Percentiles rank a stretch among this genome's conserved stretches.
phyloP scores from a whole-genome alignment of 2,113 vertebrate species.

The Hippocampus abdominalis region DNA sequence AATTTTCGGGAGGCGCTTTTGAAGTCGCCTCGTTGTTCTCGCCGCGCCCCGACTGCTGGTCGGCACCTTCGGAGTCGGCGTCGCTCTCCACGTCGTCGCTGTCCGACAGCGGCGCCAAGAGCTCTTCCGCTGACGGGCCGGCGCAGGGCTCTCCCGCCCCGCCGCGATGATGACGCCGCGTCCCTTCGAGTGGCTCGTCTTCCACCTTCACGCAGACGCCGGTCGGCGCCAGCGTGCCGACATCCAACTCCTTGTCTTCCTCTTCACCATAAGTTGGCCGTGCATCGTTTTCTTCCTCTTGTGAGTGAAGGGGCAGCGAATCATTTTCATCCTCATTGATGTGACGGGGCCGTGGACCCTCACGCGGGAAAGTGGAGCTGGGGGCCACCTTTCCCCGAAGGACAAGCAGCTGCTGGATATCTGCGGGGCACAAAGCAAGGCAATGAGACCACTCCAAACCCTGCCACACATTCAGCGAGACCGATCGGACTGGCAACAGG shows the following conservation, averaged over 20 bases:
- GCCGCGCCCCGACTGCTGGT: neutral
- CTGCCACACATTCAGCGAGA: too few relatives aligned
- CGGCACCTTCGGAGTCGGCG: neutral
- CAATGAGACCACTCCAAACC: neutral
- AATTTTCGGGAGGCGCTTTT: neutral
- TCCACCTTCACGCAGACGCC: neutral
- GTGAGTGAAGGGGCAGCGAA: too few relatives aligned
- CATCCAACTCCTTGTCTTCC: neutral
- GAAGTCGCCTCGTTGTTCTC: neutral
- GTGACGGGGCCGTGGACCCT: neutral
- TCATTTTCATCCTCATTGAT: too few relatives aligned
- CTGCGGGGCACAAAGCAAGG: neutral
- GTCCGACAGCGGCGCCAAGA: neutral
- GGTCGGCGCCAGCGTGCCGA: neutral
- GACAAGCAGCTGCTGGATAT: neutral
- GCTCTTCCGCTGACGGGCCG: neutral
- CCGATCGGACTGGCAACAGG: too few relatives aligned
- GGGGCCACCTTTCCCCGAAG: neutral
- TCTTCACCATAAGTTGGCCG: neutral
- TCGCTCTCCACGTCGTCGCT: neutral
- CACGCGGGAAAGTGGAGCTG: neutral
- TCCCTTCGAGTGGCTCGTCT: neutral
- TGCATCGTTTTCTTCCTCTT: neutral
- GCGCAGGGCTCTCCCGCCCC: neutral
- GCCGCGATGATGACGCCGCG: neutral